Evolutionary conservation across 2,797 vertebrate species (phyloP), one percentile per base, ranked within the genome.

Genomic region (Oreochromis mossambicus): DNA sequence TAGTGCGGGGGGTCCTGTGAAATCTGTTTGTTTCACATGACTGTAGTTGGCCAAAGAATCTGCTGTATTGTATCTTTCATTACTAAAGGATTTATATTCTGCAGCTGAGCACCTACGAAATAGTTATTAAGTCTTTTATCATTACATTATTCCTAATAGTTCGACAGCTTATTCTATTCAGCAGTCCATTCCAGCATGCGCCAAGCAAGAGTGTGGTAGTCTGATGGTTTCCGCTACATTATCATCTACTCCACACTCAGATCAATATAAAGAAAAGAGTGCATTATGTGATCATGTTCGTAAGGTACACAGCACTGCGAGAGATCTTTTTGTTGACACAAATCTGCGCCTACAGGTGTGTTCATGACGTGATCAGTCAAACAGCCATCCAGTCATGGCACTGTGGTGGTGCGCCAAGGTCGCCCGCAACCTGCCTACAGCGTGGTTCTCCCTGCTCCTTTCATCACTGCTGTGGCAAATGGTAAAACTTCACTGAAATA

Each of bases 321-420:
- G 0, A 48, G 15, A 19, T 32, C 43, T 50, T 29, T 38, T 10
- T 80, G 36, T 58, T 61, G 10, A 51, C 11, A 24, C 75, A 7
- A 21, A 46, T 66, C 46, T 51, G 6, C 80, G 55, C 51, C 43
- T 83, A 46, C 84, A 95, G 94, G 91, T 90, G 76, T 79, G 83
- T 93, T 92, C 13, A 95, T 94, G 92, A 85, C 91, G 78, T 93
- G 90, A 94, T 81, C 19, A 2, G 52, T 76, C 85, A 55, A 63
- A 90, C 79, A 82, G 84, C 90, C 85, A 82, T 94, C 91, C 90
- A 85, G 89, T 91, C 88, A 95, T 95, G 95, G 90, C 82, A 32
- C 91, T 90, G 87, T 55, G 88, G 88, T 87, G 88, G 84, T 86
- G 87, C 19, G 5, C 87, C 46, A 82, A 75, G 38, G 48, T 89